A percentile compares a stretch with the other conserved stretches of the same genome.
phyloP scores from a whole-genome alignment of 1,140 invertebrate species.

The Cardiocondyla obscurior region DNA sequence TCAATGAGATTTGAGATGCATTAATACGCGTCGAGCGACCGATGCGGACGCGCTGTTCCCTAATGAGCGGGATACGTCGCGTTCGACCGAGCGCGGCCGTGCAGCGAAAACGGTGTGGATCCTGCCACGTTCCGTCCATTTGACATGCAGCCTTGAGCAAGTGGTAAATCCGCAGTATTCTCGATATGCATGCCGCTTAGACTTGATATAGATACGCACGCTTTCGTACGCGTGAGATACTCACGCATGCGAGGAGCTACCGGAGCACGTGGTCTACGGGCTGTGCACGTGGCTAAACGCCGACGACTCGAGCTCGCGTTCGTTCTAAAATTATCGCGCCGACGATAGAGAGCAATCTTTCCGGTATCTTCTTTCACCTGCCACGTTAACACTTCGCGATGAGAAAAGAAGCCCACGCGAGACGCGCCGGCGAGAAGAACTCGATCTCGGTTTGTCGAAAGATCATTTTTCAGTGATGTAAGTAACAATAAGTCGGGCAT shows the following conservation, averaged over 20 bases:
- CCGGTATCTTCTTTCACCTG: constrained; percentile 26
- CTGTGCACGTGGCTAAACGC: constrained; percentile 40
- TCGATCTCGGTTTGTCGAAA: background rate
- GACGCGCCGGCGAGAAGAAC: background rate
- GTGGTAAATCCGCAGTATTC: background rate
- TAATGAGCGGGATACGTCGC: background rate
- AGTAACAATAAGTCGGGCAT: background rate
- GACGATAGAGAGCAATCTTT: background rate
- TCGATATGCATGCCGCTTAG: background rate
- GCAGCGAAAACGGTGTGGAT: background rate
- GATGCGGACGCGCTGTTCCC: background rate
- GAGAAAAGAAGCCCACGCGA: background rate
- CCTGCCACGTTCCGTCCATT: background rate
- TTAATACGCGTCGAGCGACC: background rate
- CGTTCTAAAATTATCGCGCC: constrained; percentile 51
- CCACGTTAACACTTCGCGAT: background rate
- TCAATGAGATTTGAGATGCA: background rate
- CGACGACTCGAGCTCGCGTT: constrained; percentile 23
- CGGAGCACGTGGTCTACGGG: background rate
- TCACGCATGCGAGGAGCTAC: background rate
- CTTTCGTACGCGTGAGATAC: background rate
- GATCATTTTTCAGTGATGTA: background rate
- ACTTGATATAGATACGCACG: background rate
- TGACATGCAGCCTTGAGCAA: constrained; percentile 34
- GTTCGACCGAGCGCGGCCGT: background rate